phyloP scores from a whole-genome alignment of 1,140 invertebrate species.

The Saccostrea cuccullata region DNA sequence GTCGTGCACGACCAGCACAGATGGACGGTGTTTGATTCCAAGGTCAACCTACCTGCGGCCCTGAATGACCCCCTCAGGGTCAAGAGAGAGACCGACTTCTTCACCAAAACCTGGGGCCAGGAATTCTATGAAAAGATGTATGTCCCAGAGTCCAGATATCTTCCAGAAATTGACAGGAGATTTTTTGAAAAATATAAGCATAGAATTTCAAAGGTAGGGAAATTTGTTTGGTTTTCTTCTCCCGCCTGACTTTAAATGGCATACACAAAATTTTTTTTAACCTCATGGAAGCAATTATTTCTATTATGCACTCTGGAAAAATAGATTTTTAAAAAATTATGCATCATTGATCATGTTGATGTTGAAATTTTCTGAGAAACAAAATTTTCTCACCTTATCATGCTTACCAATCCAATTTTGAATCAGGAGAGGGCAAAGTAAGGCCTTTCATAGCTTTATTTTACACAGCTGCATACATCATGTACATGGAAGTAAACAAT shows the following conservation, averaged over 20 bases:
- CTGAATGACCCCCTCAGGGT: slow-evolving; percentile 96
- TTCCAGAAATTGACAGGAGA: slow-evolving; percentile 89
- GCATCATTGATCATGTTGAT: too few relatives aligned
- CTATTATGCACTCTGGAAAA: too few relatives aligned
- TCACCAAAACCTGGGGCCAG: slow-evolving; percentile 99
- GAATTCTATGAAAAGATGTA: slow-evolving; percentile 88
- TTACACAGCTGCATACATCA: background rate
- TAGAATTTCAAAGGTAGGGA: slow-evolving; percentile 76
- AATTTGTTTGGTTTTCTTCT: too few relatives aligned
- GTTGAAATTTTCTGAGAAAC: too few relatives aligned
- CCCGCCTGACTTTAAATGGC: too few relatives aligned
- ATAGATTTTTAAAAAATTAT: too few relatives aligned
- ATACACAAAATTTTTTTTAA: too few relatives aligned
- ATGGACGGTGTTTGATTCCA: slow-evolving; percentile 83
- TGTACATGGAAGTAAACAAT: background rate
- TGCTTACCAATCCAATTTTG: too few relatives aligned
- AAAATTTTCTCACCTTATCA: too few relatives aligned
- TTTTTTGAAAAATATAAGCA: slow-evolving; percentile 94
- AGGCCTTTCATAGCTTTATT: background rate
- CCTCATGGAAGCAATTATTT: too few relatives aligned
- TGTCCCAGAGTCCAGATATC: slow-evolving; percentile 87
- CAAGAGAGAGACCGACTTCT: slow-evolving; percentile 86
- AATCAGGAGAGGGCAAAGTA: too few relatives aligned
- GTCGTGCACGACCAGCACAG: slow-evolving; percentile 78
- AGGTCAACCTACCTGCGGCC: slow-evolving; percentile 93